Base-by-base conservation (phyloP, 1,140 invertebrate genomes). In the Bombyx mandarina region DNA sequence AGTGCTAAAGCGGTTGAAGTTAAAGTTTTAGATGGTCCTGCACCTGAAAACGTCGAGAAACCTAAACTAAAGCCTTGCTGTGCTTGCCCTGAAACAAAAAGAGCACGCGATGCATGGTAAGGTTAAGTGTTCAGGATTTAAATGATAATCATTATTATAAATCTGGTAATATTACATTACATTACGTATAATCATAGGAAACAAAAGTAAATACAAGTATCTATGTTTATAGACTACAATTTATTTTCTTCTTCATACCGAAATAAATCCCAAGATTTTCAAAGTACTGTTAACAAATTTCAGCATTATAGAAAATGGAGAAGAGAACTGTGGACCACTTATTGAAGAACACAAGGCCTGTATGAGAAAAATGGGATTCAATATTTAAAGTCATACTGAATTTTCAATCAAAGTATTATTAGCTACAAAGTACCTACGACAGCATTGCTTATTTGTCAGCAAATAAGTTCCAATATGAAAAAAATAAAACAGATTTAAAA, bases 301-400 rank as follows among this genome's bases (percentile, higher is more conserved):
- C 89, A 98, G 97, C 76, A 98, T 99, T 55, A 93, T 98, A 45
- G 93, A 97, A 78, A 94, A 94, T 66, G 98, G 98, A 0, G 95
- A 99, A 90, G 96, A 96, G 80, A 94, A 98, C 69, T 99, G 98
- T 79, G 88, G 90, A 49, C 89, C 93, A 52, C 86, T 97, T 22
- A 99, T 99, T 60, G 97, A 99, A 90, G 97, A 97, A 42, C 98
- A 99, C 80, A 98, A 97, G 89, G 91, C 94, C 69, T 99, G 98
- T 88, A 98, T 99, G 97, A 92, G 96, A 69, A 93, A 95, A 71
- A 88, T 96, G 88, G 98, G 98, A 54, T 99, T 99, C 81, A 98
- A 99, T 64, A 94, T 99, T 66, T 99, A 92, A 72, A 35, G 18
- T 43, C 26, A 35, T 35, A 35, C 26, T 35, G 4, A 35, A 5